Conservation (phyloP, 1,140 invertebrate genomes). For the Neotoxoptera formosana region DNA sequence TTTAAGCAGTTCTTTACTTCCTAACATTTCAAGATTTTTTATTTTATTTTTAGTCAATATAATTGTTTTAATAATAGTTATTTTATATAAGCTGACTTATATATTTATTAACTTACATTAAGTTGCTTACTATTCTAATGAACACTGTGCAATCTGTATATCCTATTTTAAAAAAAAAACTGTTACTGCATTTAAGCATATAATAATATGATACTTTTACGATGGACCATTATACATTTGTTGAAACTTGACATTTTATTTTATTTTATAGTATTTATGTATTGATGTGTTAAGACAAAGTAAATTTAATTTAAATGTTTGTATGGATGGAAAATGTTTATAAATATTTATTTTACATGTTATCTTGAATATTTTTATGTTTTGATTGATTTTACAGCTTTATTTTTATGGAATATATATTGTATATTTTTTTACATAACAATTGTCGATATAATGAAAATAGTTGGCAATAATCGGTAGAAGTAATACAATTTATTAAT, state of each 20-base stretch:
- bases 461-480: not conserved
- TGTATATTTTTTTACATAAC: not conserved
- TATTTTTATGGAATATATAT: not conserved
- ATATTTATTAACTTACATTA: conserved; percentile 22
- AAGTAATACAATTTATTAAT: not conserved
- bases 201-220: not conserved
- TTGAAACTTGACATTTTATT: conserved; percentile 32
- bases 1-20: not conserved
- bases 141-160: not conserved
- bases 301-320: not conserved
- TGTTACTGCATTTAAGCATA: not conserved
- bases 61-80: conserved; percentile 18
- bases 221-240: not conserved
- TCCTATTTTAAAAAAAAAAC: not conserved
- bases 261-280: conserved; percentile 20
- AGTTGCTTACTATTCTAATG: conserved; percentile 5
- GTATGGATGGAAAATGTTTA: not conserved
- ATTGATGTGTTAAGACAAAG: not conserved
- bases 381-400: not conserved
- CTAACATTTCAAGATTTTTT: not conserved
- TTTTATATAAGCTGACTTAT: not conserved
- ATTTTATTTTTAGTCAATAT: not conserved
- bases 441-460: not conserved
- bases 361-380: conserved; percentile 13
- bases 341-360: conserved; percentile 17